These are phyloP conservation scores for Anagrus nilaparvatae DNA, from an alignment of 1,140 invertebrate species.

Conservation along the genomic window DNA sequence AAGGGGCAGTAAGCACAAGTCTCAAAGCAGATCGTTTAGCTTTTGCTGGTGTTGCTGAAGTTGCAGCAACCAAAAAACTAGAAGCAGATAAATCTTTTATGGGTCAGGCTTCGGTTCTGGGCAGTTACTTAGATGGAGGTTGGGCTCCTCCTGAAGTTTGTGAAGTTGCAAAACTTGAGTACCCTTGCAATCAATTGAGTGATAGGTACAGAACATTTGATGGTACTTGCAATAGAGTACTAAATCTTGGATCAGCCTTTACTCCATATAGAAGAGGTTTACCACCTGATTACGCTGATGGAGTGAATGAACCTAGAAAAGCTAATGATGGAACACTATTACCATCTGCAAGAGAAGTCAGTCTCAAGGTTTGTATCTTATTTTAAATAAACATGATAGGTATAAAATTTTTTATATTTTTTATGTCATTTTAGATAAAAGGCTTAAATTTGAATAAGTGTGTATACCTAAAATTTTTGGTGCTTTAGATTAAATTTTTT, in stretches of 20 bases:
- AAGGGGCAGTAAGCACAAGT: constrained; percentile 52
- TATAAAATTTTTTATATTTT: too few relatives aligned
- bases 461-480: too few relatives aligned
- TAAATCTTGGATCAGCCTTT: constrained; percentile 59
- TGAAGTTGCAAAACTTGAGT: background rate
- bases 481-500: too few relatives aligned
- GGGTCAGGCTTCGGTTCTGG: constrained; percentile 25
- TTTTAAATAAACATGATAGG: too few relatives aligned
- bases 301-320: constrained; percentile 57
- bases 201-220: constrained; percentile 66
- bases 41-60: constrained; percentile 50
- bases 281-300: constrained; percentile 67
- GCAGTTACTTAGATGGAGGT: constrained; percentile 44
- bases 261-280: constrained; percentile 65
- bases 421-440: too few relatives aligned
- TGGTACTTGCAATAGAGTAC: constrained; percentile 69
- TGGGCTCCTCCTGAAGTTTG: constrained; percentile 37
- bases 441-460: too few relatives aligned
- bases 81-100: constrained; percentile 26
- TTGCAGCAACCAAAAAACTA: constrained; percentile 52
- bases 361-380: constrained; percentile 39
- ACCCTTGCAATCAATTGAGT: constrained; percentile 27
- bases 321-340: constrained; percentile 45
- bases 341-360: constrained; percentile 65
- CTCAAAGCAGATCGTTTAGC: constrained; percentile 48